Conservation (phyloP, 1,140 invertebrate species). For the Drosophila paulistorum region DNA sequence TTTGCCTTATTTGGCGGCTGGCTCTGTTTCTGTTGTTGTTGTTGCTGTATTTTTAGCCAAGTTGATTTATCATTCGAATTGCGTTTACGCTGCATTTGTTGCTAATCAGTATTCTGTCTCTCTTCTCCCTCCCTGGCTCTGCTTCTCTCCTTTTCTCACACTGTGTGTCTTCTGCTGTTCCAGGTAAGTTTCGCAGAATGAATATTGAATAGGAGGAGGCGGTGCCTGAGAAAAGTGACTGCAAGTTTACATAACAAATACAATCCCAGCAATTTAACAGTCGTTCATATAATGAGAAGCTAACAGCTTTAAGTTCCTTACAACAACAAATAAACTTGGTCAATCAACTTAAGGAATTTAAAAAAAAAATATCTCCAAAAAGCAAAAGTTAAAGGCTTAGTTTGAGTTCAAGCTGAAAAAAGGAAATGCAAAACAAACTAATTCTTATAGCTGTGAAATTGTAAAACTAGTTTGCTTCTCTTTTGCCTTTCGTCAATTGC, state of each 20-base stretch:
- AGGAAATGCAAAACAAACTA: background rate
- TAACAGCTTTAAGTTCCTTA: slow-evolving; percentile 3
- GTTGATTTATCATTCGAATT: slow-evolving; percentile 75
- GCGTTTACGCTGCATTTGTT: slow-evolving; percentile 68
- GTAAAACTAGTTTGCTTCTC: background rate
- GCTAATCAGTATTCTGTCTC: slow-evolving; percentile 60
- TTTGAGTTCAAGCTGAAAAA: too few species aligned
- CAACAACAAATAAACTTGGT: slow-evolving; percentile 1
- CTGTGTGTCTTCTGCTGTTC: background rate
- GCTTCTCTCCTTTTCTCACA: background rate
- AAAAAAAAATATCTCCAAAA: too few species aligned
- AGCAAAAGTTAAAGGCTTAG: too few species aligned
- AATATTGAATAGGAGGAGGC: background rate
- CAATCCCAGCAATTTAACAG: slow-evolving; percentile 4
- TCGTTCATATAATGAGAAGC: background rate
- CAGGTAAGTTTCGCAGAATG: slow-evolving; percentile 9
- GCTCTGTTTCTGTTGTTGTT: slow-evolving; percentile 49
- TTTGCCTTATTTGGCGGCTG: slow-evolving; percentile 75
- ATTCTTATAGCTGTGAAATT: background rate
- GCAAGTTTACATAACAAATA: slow-evolving; percentile 10
- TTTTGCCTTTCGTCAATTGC: background rate
- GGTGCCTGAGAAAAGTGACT: slow-evolving; percentile 3
- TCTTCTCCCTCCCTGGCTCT: background rate
- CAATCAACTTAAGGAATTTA: background rate
- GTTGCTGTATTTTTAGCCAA: slow-evolving; percentile 69